Conservation (phyloP, 2,113 vertebrate genomes). For the Grus americana region DNA sequence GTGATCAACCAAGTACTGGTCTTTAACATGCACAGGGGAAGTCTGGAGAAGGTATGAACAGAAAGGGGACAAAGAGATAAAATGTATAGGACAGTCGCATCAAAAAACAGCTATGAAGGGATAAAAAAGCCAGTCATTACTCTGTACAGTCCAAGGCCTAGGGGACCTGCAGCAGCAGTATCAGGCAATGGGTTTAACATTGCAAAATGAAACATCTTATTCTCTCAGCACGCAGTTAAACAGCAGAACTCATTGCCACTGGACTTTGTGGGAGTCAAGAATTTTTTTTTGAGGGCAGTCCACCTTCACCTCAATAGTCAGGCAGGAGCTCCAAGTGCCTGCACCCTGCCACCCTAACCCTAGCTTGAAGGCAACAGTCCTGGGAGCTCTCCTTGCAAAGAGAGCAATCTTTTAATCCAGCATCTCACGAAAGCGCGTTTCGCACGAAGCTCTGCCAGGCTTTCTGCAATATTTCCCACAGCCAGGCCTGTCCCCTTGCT, state of each 20-base stretch:
- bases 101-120: not conserved
- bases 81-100: not conserved
- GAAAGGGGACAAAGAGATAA: not conserved
- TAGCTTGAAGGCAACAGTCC: not conserved
- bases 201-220: not conserved
- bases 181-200: not conserved
- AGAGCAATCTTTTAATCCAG: not conserved
- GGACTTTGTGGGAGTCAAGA: not conserved
- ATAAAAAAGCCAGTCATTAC: not conserved
- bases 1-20: not conserved
- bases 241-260: not conserved
- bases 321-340: not conserved
- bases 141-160: not conserved
- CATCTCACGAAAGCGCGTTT: not conserved
- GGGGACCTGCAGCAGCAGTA: not conserved
- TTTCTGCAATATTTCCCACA: not conserved
- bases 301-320: not conserved
- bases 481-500: not conserved
- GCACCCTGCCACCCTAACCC: not conserved
- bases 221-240: not conserved
- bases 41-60: not conserved
- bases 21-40: not conserved
- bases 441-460: not conserved
- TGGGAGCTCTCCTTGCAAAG: rapidly evolving
- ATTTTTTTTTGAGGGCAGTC: not conserved